Evolutionary conservation across 2,888 invertebrate genomes (phyloP), one percentile per base, ranked within the genome.

Genomic region (Spicauda simplicius): DNA sequence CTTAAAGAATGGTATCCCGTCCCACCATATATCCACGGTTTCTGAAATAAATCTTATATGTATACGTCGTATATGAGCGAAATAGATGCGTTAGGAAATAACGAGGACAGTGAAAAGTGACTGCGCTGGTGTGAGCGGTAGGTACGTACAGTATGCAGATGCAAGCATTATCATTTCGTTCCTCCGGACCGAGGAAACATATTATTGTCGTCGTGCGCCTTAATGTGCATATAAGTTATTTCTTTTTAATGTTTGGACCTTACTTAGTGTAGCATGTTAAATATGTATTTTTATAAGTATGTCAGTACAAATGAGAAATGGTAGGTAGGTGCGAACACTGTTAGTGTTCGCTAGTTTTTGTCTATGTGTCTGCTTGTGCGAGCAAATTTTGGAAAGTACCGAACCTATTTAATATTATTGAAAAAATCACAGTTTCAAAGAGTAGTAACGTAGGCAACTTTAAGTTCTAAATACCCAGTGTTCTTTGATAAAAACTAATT

Each of bases 31-130:
- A 33, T 6, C 41, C 41, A 41, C 14, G 25, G 16, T 45, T 41
- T 58, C 20, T 58, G 37, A 20, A 58, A 10, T 45, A 55, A 30
- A 33, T 20, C 1, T 12, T 18, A 37, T 56, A 18, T 16, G 12
- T 57, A 25, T 25, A 57, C 25, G 25, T 50, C 25, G 48, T 50
- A 56, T 64, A 64, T 64, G 56, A 50, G 56, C 64, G 56, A 50
- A 56, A 64, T 56, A 37, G 55, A 64, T 56, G 64, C 64, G 50
- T 37, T 64, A 64, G 64, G 64, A 64, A 64, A 64, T 64, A 56
- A 64, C 50, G 50, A 50, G 56, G 64, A 56, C 64, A 64, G 64
- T 64, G 64, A 64, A 64, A 64, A 56, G 64, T 63, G 63, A 63
- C 55, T 63, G 58, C 58, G 63, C 56, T 63, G 55, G 54, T 63